Evolutionary conservation across 2,113 vertebrate genomes (phyloP).

Genomic region (Oxyura jamaicensis): DNA sequence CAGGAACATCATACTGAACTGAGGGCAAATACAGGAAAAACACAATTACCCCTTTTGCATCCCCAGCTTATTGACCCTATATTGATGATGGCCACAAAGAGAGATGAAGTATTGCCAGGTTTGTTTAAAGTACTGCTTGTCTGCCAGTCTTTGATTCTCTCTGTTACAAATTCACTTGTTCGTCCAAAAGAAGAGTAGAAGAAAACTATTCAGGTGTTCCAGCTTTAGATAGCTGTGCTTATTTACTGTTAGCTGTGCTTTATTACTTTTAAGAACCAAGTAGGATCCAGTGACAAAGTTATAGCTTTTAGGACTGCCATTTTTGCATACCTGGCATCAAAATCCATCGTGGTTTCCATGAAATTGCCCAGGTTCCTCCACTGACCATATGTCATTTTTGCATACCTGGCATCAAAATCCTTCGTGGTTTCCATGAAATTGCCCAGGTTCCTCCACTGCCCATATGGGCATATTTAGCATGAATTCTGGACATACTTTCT

Average conservation of each 20-base stretch:
- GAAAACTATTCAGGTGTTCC: background rate
- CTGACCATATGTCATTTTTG: background rate
- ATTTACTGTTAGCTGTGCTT: background rate
- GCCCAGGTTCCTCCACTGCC: background rate
- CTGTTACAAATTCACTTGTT: background rate
- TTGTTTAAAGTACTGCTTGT: background rate
- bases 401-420: background rate
- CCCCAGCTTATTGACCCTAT: background rate
- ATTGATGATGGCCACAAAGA: background rate
- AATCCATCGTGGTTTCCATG: background rate
- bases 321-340: background rate
- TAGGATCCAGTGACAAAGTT: background rate
- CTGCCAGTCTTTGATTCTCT: background rate
- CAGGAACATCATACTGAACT: background rate
- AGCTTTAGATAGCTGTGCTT: too few species aligned
- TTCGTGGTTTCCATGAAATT: background rate
- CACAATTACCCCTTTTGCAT: background rate
- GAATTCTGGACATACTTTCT: background rate
- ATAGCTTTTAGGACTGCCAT: background rate
- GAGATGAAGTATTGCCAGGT: background rate
- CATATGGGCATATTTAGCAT: background rate
- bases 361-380: background rate
- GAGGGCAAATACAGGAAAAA: background rate
- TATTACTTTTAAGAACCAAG: background rate
- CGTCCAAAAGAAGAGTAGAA: background rate